phyloP scores from a whole-genome alignment of 2,888 invertebrate species.

The Philaethria dido region DNA sequence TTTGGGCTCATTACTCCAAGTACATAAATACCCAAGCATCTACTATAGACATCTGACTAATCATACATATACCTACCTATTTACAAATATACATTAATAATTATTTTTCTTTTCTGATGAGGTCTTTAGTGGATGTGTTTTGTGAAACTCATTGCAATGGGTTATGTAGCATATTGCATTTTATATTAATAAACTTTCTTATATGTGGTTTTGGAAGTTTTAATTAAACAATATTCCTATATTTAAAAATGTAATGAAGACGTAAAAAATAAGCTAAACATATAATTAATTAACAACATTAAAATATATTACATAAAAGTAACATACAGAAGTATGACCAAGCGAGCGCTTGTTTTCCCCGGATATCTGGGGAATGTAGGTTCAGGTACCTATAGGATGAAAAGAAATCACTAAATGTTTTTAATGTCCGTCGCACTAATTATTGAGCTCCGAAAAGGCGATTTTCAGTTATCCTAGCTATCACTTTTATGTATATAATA shows the following conservation, averaged over 20 bases:
- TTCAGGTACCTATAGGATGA: not conserved
- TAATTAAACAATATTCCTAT: not conserved
- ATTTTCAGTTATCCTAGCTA: not conserved
- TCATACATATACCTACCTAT: slow-evolving; percentile 50
- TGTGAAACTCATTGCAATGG: slow-evolving; percentile 48
- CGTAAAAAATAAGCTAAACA: not conserved
- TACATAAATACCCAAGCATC: slow-evolving; percentile 54
- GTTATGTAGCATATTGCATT: slow-evolving; percentile 71
- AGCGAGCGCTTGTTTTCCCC: not conserved
- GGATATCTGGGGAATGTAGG: not conserved
- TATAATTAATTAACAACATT: not conserved
- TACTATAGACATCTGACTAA: slow-evolving; percentile 55
- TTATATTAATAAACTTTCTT: slow-evolving; percentile 81
- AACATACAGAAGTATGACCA: not conserved
- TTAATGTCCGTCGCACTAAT: not conserved
- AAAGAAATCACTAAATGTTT: not conserved
- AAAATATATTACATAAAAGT: not conserved
- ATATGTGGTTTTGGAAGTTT: slow-evolving; percentile 63
- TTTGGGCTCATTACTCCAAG: slow-evolving; percentile 5
- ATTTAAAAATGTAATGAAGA: too few species aligned
- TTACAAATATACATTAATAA: slow-evolving; percentile 56
- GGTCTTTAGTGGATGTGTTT: slow-evolving; percentile 52
- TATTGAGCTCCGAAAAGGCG: not conserved
- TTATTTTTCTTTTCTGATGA: slow-evolving; percentile 50
- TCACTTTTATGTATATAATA: not conserved